Evolutionary conservation across 2,888 invertebrate genomes (phyloP).

Genomic region (Agrotis clavis): DNA sequence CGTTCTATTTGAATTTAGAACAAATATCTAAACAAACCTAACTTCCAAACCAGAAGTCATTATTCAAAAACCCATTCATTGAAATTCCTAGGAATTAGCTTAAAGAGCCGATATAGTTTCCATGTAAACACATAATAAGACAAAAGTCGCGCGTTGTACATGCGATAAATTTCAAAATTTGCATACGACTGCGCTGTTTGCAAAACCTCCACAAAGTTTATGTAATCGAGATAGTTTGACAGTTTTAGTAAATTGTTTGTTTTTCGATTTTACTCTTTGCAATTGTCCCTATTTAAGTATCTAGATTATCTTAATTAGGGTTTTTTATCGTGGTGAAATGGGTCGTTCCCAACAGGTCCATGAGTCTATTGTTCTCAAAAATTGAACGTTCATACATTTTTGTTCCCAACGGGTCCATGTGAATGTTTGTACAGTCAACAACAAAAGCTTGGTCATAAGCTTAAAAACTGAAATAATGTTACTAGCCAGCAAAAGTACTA

Average conservation of each 20-base stretch:
- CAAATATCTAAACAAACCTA: slow-evolving; percentile 5
- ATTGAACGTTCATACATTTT: no score
- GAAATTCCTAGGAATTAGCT: slow-evolving; percentile 44
- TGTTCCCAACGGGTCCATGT: no score
- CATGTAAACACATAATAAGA: slow-evolving; percentile 40
- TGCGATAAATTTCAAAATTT: slow-evolving; percentile 58
- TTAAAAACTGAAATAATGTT: no score
- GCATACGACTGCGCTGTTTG: slow-evolving; percentile 43
- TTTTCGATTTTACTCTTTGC: slow-evolving; percentile 22
- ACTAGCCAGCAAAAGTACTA: no score
- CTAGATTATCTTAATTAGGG: background rate
- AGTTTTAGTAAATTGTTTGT: slow-evolving; percentile 5
- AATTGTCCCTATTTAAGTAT: background rate
- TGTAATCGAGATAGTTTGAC: slow-evolving; percentile 36
- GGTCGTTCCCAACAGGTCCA: no score
- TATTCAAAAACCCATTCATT: slow-evolving; percentile 27
- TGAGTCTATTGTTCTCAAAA: no score
- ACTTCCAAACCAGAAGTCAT: slow-evolving; percentile 14
- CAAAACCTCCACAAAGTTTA: slow-evolving; percentile 18
- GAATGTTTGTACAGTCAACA: no score
- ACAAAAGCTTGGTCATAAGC: no score
- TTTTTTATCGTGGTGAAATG: no score
- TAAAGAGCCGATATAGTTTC: slow-evolving; percentile 26
- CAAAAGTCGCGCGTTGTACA: slow-evolving; percentile 43
- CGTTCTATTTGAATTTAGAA: background rate